Evolutionary conservation across 2,797 vertebrate genomes (phyloP).

Genomic region (Sebastes wilsoni): DNA sequence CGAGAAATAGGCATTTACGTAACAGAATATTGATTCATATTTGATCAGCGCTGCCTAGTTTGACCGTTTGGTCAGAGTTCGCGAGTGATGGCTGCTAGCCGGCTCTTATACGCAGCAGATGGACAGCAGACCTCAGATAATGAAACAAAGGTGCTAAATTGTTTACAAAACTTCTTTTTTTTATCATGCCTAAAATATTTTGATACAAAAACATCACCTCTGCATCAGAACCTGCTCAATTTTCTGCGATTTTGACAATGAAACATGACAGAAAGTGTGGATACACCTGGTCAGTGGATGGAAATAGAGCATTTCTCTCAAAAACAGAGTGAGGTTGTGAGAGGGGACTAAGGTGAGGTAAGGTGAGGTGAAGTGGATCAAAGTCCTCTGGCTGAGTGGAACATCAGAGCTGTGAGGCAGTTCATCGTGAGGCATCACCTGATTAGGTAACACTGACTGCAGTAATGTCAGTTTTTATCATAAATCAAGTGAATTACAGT

Average conservation of each 20-base stretch:
- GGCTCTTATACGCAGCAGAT: no score
- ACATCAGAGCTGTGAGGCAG: background rate
- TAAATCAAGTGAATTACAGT: conserved; percentile 2
- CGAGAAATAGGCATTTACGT: no score
- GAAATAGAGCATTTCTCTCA: background rate
- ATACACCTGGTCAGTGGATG: background rate
- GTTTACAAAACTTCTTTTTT: background rate
- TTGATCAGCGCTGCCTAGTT: no score
- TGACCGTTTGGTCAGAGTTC: no score
- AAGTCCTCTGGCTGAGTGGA: conserved; percentile 26
- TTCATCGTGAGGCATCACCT: background rate
- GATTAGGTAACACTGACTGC: conserved; percentile 1
- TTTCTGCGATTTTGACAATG: background rate
- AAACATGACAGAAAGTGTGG: background rate
- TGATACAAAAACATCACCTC: background rate
- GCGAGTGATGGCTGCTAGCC: no score
- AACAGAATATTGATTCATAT: no score
- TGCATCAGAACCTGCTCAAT: background rate
- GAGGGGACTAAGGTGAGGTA: background rate
- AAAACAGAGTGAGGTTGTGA: background rate
- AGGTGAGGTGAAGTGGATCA: conserved; percentile 5
- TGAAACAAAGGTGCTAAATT: background rate
- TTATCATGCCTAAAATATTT: background rate
- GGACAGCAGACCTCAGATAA: no score
- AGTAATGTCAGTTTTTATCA: background rate